A percentile compares a stretch with the other conserved stretches of the same genome.
Conservation (phyloP, 2,888 invertebrate genomes). For the Agrochola lota region DNA sequence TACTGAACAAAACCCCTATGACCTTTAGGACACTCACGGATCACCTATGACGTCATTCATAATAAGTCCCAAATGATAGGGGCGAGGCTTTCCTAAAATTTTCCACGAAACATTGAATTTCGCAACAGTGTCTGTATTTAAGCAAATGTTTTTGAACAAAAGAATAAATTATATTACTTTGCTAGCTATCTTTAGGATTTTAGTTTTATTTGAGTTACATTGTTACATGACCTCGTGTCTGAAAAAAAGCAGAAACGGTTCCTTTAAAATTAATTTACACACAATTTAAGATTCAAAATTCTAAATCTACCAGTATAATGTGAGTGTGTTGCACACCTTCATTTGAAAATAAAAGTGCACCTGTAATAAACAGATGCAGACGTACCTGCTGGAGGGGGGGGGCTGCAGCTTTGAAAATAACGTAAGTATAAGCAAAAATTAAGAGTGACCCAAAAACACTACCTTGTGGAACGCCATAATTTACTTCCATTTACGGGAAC, state of each 20-base stretch:
- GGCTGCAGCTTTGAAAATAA: slow-evolving; percentile 30
- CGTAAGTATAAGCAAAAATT: slow-evolving; percentile 10
- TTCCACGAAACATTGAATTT: slow-evolving; percentile 32
- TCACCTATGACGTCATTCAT: slow-evolving; percentile 4
- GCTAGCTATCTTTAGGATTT: slow-evolving; percentile 22
- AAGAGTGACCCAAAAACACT: slow-evolving; percentile 24
- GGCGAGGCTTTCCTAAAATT: slow-evolving; percentile 13
- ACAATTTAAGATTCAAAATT: background rate
- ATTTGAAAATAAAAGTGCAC: slow-evolving; percentile 15
- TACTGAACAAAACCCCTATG: background rate
- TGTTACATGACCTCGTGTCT: slow-evolving; percentile 18
- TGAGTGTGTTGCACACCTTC: background rate
- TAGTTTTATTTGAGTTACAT: slow-evolving; percentile 13
- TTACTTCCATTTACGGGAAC: slow-evolving; percentile 1
- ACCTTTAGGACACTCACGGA: background rate
- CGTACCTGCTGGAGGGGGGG: background rate
- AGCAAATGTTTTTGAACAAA: slow-evolving; percentile 48
- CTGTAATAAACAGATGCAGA: background rate
- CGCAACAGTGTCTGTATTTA: slow-evolving; percentile 9
- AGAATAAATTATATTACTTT: slow-evolving; percentile 36
- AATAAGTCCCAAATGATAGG: background rate
- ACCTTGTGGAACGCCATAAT: slow-evolving; percentile 32
- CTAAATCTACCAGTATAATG: background rate
- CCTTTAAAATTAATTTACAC: background rate
- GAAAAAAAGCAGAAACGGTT: background rate